Base-by-base conservation (phyloP, 2,113 vertebrate species). In the Nycticebus coucang region DNA sequence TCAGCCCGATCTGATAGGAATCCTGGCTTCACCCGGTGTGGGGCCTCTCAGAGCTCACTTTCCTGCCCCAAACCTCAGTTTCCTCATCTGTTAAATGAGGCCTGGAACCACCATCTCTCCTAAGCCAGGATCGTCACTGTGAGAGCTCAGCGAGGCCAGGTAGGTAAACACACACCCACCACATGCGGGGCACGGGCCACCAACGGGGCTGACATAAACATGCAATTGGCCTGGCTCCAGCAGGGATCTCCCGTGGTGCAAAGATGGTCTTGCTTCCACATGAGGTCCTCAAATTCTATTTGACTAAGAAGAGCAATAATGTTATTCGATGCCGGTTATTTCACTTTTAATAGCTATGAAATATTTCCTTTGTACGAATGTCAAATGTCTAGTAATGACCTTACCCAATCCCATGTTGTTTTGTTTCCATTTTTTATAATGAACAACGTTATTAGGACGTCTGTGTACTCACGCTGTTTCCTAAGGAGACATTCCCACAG, bases 191-290 rank as follows among this genome's bases (percentile, higher is more conserved):
- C 5, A 7, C 30, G 30, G 68, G 4, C 45, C 37, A 2, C 78
- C 1, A 4, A 13, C 9, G 1, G 14, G 33, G 64, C 21, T 2
- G n/a, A 33, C 0, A 1, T 3, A 55, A 60, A 53, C 28, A 0
- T 0, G 9, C 2, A 0, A 15, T 7, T 19, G 18, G 41, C 50
- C 3, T 2, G 0, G 60, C 50, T 26, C n/a, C 45, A 18, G 78
- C 1, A 2, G 24, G 22, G 7, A 60, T 2, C n/a, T 59, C 37
- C 17, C 4, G 11, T 0, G 2, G 75, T n/a, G 30, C 30, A 41
- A 22, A 64, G 86, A 18, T 24, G 2, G 17, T 21, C 30, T 45
- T 10, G 71, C 93, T 78, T 37, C 14, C 12, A 14, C 1, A 0
- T 2, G 28, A 83, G 57, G 69, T 35, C 79, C 72, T 80, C 57